Base-by-base conservation (phyloP, 1,140 invertebrate species). In the Dysdera silvatica region DNA sequence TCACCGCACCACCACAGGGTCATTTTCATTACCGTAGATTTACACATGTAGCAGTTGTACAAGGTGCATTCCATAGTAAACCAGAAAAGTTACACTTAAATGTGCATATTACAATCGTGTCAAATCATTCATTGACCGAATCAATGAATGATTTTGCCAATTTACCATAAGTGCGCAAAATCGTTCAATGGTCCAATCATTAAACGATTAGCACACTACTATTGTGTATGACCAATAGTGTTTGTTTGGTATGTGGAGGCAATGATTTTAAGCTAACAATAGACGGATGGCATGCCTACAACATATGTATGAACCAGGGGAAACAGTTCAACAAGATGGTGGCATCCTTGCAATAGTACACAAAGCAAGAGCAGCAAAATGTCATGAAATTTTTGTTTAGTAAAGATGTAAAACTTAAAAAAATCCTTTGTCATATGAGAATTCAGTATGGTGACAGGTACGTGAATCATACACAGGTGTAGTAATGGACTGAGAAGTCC, bases 361-460 rank as follows among this genome's bases (percentile, higher is more conserved):
- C 28, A 28, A 53, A 31, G 51, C 51, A 53, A 32, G 2, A 29
- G 16, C 16, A 49, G 47, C 23, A 26, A 49, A 53, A n/a, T 53
- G 29, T 53, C 33, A 18, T 53, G n/a, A 53, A 32, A 53, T 53
- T 53, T 53, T 53, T 53, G 31, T 53, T 31, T 53, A 53, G 51
- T 23, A 29, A 53, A 53, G 28, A 16, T 53, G 51, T 53, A 23
- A 53, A 53, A 29, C 29, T 6, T 2, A 18, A 32, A 53, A 18
- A 53, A 16, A 53, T 33, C 33, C 51, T 32, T 29, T 23, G 23
- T 53, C 26, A 18, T 16, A 32, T 53, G 31, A 32, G 31, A 53
- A 53, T 32, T 53, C 24, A 33, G 51, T 53, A 29, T n/a, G 28
- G 29, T 53, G 51, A 32, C n/a, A n/a, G n/a, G n/a, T n/a, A n/a